These are phyloP conservation scores for Scaptomyza parva DNA, from an alignment of 2,888 invertebrate species.

Conservation along the genomic window DNA sequence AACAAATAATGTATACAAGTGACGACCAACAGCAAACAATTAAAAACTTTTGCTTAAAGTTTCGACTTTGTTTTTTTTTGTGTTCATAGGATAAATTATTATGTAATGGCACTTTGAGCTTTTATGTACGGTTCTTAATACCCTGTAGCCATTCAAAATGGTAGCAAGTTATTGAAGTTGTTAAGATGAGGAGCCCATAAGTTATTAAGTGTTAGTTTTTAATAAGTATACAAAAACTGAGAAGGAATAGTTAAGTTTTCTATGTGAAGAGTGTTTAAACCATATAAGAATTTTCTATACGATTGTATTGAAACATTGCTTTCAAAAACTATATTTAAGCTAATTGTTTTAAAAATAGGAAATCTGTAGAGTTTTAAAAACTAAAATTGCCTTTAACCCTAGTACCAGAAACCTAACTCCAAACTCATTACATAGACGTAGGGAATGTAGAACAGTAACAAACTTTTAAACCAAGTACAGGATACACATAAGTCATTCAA, in stretches of 20 bases:
- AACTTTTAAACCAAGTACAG: neutral
- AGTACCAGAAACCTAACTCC: neutral
- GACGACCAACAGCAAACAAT: constrained; percentile 53
- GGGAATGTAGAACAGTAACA: neutral
- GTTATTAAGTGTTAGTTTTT: neutral
- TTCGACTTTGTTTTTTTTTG: constrained; percentile 29
- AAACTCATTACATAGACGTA: neutral
- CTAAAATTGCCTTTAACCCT: neutral
- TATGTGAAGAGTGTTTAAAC: too few species aligned
- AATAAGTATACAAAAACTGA: neutral
- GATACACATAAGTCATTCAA: constrained; percentile 9
- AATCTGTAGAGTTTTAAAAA: too few species aligned
- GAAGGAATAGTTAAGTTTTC: neutral
- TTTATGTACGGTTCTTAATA: constrained; percentile 28
- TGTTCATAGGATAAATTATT: constrained; percentile 61
- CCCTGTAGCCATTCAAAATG: constrained; percentile 9
- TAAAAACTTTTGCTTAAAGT: constrained; percentile 72
- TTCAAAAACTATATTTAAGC: too few species aligned
- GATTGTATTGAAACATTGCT: too few species aligned
- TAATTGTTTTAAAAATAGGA: too few species aligned
- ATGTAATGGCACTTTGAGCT: constrained; percentile 49
- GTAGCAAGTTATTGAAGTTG: neutral
- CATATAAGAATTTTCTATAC: too few species aligned
- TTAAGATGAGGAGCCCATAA: neutral
- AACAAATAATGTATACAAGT: constrained; percentile 11